A percentile compares a stretch with the other conserved stretches of the same genome.
These are phyloP conservation scores for Xenentodon cancila DNA, from an alignment of 2,797 vertebrate species.

Conservation along the genomic window DNA sequence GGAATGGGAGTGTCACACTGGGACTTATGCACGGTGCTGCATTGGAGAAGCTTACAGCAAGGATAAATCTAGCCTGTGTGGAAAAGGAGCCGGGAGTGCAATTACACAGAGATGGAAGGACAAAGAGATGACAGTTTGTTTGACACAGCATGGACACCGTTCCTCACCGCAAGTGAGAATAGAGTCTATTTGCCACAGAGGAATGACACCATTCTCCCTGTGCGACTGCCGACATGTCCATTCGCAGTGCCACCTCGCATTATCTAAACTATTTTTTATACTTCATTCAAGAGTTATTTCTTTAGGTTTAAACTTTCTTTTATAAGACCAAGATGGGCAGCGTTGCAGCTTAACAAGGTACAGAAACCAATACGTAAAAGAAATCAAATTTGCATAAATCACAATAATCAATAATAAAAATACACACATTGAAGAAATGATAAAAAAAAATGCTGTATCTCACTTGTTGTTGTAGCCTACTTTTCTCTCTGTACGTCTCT, in stretches of 20 bases:
- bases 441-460: too few relatives aligned
- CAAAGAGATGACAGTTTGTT: slow-evolving; percentile 54
- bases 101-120: slow-evolving; percentile 53
- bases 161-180: slow-evolving; percentile 45
- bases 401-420: too few relatives aligned
- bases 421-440: too few relatives aligned
- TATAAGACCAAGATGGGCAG: neutral
- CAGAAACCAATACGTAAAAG: neutral
- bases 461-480: too few relatives aligned
- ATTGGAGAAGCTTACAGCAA: slow-evolving; percentile 33
- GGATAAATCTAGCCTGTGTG: slow-evolving; percentile 45
- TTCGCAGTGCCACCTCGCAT: slow-evolving; percentile 1
- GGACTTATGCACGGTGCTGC: slow-evolving; percentile 20
- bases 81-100: slow-evolving; percentile 48
- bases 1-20: slow-evolving; percentile 29
- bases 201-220: slow-evolving; percentile 15
- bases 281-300: neutral
- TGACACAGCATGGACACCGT: slow-evolving; percentile 48
- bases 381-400: too few relatives aligned
- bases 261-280: neutral
- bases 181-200: slow-evolving; percentile 36
- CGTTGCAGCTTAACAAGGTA: too few relatives aligned
- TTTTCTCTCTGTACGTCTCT: too few relatives aligned
- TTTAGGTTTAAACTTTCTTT: neutral
- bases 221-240: slow-evolving; percentile 20